Evolutionary conservation across 2,113 vertebrate species (phyloP).

Genomic region (Rhinolophus ferrumequinum): DNA sequence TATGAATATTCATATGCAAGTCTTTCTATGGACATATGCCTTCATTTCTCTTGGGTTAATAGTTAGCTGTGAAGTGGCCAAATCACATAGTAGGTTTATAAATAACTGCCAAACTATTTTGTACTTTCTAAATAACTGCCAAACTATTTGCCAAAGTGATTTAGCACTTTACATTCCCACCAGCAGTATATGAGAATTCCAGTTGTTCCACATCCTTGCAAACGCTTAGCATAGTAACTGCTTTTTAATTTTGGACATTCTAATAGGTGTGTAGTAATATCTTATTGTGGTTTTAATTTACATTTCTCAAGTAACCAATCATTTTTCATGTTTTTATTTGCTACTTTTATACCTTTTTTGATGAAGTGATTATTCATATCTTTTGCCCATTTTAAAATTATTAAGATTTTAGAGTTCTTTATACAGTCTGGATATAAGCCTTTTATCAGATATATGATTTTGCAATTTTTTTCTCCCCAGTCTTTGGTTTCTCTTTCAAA

Average conservation of each 20-base stretch:
- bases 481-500: conserved; percentile 4
- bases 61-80: not conserved
- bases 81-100: not conserved
- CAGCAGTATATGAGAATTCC: not conserved
- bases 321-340: conserved; percentile 18
- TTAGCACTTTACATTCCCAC: not conserved
- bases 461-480: not conserved
- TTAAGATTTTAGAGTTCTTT: conserved; percentile 14
- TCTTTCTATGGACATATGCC: not conserved
- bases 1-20: not conserved
- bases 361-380: not conserved
- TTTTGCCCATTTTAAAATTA: not conserved
- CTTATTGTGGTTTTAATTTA: not conserved
- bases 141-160: not conserved
- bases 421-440: not conserved
- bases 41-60: not conserved
- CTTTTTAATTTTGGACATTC: not conserved
- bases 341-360: not conserved
- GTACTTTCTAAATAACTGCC: not conserved
- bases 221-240: not conserved
- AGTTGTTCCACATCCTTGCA: not conserved
- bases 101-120: not conserved
- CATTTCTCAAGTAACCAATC: not conserved
- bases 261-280: not conserved
- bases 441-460: not conserved